Evolutionary conservation across 2,113 vertebrate genomes (phyloP).

Genomic region (Xerus inauris): DNA sequence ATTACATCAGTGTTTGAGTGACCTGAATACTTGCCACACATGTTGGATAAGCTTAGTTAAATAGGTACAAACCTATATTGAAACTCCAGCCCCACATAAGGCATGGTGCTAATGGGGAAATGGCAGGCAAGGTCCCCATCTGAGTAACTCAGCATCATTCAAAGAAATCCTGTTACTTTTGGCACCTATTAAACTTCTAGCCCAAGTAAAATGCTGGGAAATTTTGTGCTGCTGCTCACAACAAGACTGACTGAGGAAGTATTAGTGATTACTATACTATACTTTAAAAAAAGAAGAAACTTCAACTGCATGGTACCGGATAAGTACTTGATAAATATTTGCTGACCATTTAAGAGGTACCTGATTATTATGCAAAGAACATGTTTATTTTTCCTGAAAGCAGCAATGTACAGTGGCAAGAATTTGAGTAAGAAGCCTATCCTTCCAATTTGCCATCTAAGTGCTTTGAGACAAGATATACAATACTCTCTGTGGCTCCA

Average conservation of each 20-base stretch:
- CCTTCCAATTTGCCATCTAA: not conserved
- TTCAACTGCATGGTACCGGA: not conserved
- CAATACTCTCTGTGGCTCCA: not conserved
- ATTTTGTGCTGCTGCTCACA: not conserved
- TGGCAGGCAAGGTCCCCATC: not conserved
- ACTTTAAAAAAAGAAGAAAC: not conserved
- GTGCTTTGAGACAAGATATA: not conserved
- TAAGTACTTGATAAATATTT: not conserved
- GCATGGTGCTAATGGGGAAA: not conserved
- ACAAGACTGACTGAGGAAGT: not conserved
- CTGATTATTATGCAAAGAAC: slow-evolving; percentile 16
- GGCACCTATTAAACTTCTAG: not conserved
- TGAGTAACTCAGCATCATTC: not conserved
- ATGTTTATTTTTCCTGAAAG: slow-evolving; percentile 30
- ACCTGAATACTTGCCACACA: not conserved
- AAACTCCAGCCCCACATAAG: not conserved
- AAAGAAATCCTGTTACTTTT: slow-evolving; percentile 13
- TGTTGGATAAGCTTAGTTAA: not conserved
- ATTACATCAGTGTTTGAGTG: not conserved
- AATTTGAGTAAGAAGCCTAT: not conserved
- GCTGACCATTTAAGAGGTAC: not conserved
- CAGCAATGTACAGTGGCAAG: not conserved
- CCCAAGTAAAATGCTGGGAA: not conserved
- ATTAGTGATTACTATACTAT: not conserved
- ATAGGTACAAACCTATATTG: not conserved